phyloP scores from a whole-genome alignment of 2,888 invertebrate species.

The Criorhina ranunculi region DNA sequence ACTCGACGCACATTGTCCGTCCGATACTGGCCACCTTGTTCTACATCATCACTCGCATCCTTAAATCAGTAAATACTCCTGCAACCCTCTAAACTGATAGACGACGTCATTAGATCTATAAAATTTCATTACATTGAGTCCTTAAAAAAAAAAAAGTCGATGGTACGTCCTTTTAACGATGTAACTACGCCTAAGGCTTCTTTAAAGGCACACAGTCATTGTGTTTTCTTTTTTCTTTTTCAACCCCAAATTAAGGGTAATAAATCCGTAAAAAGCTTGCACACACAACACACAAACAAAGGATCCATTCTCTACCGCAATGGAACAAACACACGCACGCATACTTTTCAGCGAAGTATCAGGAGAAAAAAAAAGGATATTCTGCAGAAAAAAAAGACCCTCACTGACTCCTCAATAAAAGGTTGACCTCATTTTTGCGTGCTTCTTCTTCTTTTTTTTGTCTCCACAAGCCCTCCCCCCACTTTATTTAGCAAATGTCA shows the following conservation, averaged over 20 bases:
- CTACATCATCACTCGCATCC: background rate
- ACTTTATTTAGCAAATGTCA: constrained; percentile 20
- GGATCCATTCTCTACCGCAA: background rate
- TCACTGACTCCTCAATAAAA: constrained; percentile 28
- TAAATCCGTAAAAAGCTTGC: background rate
- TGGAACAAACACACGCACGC: background rate
- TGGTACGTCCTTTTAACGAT: background rate
- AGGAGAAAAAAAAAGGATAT: constrained; percentile 12
- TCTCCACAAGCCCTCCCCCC: background rate
- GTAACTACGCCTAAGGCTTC: background rate
- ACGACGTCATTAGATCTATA: constrained; percentile 25
- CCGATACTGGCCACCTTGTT: no score
- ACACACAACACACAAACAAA: constrained; percentile 1
- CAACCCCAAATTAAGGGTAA: constrained; percentile 16
- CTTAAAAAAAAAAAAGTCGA: background rate
- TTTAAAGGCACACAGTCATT: background rate
- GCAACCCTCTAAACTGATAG: background rate
- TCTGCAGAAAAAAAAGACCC: constrained; percentile 5
- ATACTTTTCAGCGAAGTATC: no score
- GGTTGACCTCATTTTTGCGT: constrained; percentile 56
- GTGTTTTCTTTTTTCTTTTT: constrained; percentile 1
- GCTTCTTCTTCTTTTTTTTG: background rate
- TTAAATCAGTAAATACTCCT: background rate
- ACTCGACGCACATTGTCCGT: background rate
- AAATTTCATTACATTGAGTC: constrained; percentile 20